Evolutionary conservation across 2,888 invertebrate genomes (phyloP), one percentile per base, ranked within the genome.

Genomic region (Melanophora roralis): DNA sequence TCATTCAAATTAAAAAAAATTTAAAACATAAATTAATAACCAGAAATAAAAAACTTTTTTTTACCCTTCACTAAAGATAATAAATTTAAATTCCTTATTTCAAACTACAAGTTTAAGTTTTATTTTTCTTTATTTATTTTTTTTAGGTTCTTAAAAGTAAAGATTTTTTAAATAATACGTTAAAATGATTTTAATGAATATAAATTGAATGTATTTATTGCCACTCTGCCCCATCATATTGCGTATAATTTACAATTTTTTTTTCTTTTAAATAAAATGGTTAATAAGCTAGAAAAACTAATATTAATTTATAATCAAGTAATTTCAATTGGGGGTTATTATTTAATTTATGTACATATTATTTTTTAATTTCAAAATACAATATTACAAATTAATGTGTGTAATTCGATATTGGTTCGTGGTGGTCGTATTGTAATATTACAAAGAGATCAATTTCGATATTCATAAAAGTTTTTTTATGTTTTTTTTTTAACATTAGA

Each of bases 391-490:
- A 11, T 2, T 16, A 38, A 60, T 51, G 34, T 32, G 43, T 27
- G 6, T 27, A 6, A 6, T 5, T 6, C 6, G 27, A 27, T 27
- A 5, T 27, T 1, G 27, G 9, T 51, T n/a, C 19, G 27, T 59
- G 60, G 8, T 62, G 62, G 62, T 62, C 62, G 62, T 36, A 62
- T 62, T 77, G 69, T 73, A 80, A 78, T 76, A 80, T 76, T 82
- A 83, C 81, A 82, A 83, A 83, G 83, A 82, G 83, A 83, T 82
- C 83, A 83, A 83, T 49, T 78, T 76, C 69, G 51, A 64, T 62
- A 62, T 34, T 62, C 55, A 49, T 51, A 36, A 23, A 64, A 32
- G 16, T 40, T 65, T 47, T 27, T 27, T 19, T 55, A n/a, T 77
- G 65, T 45, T 57, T 16, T n/a, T 45, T 34, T 38, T 38, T 53